Evolutionary conservation across 2,113 vertebrate species (phyloP), one percentile per base, ranked within the genome.

Genomic region (Sinocyclocheilus anshuiensis): DNA sequence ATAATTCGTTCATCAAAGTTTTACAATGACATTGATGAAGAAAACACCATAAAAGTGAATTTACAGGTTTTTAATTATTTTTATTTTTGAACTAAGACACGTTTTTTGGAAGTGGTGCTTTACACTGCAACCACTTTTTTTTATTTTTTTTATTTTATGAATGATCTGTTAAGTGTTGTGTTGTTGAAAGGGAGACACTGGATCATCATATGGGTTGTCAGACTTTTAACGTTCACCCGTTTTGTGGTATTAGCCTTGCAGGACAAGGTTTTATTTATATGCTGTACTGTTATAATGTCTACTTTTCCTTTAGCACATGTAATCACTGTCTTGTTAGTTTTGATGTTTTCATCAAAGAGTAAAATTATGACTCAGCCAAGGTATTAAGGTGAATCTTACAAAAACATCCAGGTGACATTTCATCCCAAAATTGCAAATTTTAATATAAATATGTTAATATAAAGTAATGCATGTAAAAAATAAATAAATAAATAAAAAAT

Each of bases 201-300:
- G 65, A 88, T 26, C 13, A 11, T 57, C 42, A 77, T 11, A 45
- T 12, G 39, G 7, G 9, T 84, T 83, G 48, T 71, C n/a, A 39
- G 69, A 65, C 2, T 22, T 65, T 4, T 78, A 57, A 55, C 33
- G 7, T 42, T 42, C 42, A 42, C 42, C 42, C 7, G 1, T 12
- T 88, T 78, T 81, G 86, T 89, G 92, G 88, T 92, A 88, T 91
- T 91, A 87, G 76, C 93, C 94, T 95, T 95, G 94, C 94, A 92
- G 94, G 93, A 91, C 92, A 92, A 94, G 93, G 93, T 88, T 36
- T 39, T 86, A 53, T 83, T 89, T 67, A 87, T 91, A 91, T 89
- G 76, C 76, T 77, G 76, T 67, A 65, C 36, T 53, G 29, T 82
- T 63, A 29, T 88, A 29, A 42, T 72, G 33, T 72, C 26, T 36